phyloP scores from a whole-genome alignment of 2,113 vertebrate genomes.

The Salvator merianae region DNA sequence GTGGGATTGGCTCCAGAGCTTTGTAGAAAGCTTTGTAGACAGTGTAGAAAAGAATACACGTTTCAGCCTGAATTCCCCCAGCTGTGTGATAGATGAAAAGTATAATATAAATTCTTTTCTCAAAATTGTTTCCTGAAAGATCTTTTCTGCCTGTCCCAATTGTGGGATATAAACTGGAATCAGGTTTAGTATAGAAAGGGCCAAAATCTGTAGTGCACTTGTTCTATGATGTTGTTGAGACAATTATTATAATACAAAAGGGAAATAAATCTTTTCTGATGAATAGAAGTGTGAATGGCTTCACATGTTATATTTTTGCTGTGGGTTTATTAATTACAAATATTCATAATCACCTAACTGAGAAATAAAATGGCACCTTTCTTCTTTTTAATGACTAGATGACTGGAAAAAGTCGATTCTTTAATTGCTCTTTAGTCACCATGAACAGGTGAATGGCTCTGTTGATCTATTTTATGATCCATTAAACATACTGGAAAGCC shows the following conservation, averaged over 20 bases:
- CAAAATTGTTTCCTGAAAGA: not conserved
- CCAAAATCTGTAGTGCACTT: too few relatives aligned
- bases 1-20: too few relatives aligned
- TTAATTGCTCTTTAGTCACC: constrained; percentile 15
- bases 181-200: too few relatives aligned
- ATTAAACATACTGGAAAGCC: too few relatives aligned
- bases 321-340: constrained; percentile 11
- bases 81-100: not conserved
- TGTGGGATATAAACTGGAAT: too few relatives aligned
- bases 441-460: not conserved
- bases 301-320: constrained; percentile 3
- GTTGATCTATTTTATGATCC: not conserved
- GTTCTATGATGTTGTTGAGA: not conserved
- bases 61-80: not conserved
- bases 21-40: too few relatives aligned
- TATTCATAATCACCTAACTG: constrained; percentile 10
- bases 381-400: constrained; percentile 25
- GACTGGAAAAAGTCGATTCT: not conserved
- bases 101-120: not conserved
- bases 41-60: too few relatives aligned
- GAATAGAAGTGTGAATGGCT: not conserved
- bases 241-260: too few relatives aligned
- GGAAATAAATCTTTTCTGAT: not conserved
- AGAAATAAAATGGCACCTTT: constrained; percentile 14
- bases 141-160: too few relatives aligned